Base-by-base conservation (phyloP, 2,113 vertebrate genomes). In the Spizaetus ornatus region DNA sequence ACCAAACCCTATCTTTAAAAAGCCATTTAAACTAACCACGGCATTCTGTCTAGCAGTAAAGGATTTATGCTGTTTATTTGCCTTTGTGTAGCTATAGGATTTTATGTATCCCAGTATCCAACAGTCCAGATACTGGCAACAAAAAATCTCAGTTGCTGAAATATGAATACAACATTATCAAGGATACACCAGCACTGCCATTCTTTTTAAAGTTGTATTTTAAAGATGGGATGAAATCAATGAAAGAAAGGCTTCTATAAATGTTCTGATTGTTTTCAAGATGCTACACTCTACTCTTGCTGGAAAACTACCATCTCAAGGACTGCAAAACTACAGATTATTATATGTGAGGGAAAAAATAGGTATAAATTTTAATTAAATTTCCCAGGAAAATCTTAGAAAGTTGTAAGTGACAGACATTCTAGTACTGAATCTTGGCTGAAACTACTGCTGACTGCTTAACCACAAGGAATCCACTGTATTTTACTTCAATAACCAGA, bases 1-100 rank as follows among this genome's bases (percentile, higher is more conserved):
- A 71, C 55, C 79, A 93, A 73, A 82, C 25, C 15, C 17, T 59
- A 59, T 53, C 38, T 90, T 70, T 70, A 74, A 48, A 82, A 94
- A 94, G 21, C 19, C n/a, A 67, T 97, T 97, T 90, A 63, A 78
- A 93, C 94, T 85, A 87, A 70, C 43, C 34, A 26, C 55, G 90
- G 29, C 32, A 20, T 86, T 88, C 74, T 93, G 50, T 42, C 38
- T 70, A 91, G 43, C 31, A 53, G 50, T 55, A 85, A 76, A 66
- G 73, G 78, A 82, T 93, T 95, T 93, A 82, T 73, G n/a, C 27
- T 93, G 38, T 85, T 94, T 95, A 79, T 32, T 76, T 38, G 62
- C 29, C 34, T 84, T 91, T 62, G 36, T 67, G 52, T 74, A 90
- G 48, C 79, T 93, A 40, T 25, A 86, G 82, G 80, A 95, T 95